A percentile compares a stretch with the other conserved stretches of the same genome.
phyloP scores from a whole-genome alignment of 2,888 invertebrate genomes.

The Neelides folsomi region DNA sequence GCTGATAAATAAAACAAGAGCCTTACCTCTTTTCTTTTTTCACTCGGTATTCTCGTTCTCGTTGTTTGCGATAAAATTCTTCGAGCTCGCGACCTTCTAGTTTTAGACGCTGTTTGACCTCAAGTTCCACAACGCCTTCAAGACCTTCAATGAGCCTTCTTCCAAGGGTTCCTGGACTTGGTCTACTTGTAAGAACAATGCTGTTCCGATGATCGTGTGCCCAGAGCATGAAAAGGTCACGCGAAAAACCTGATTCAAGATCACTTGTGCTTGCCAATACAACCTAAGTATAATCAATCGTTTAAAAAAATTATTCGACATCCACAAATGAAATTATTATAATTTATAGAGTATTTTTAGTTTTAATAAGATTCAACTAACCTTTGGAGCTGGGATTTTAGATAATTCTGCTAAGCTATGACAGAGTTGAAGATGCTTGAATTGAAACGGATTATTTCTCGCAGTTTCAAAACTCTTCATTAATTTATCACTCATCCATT shows the following conservation, averaged over 20 bases:
- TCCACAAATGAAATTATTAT: constrained; percentile 1
- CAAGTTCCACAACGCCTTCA: constrained; percentile 39
- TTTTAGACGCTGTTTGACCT: constrained; percentile 41
- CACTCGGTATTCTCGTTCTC: constrained; percentile 36
- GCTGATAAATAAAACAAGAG: constrained; percentile 1
- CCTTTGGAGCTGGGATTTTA: constrained; percentile 76
- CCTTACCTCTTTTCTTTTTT: constrained; percentile 33
- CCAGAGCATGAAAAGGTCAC: constrained; percentile 91
- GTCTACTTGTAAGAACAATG: constrained; percentile 72
- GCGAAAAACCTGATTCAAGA: constrained; percentile 84
- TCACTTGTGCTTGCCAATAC: constrained; percentile 90
- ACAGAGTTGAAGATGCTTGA: constrained; percentile 83
- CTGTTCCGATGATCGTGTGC: constrained; percentile 81
- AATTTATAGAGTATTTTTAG: constrained; percentile 7
- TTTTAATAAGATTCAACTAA: constrained; percentile 35
- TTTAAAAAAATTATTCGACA: not conserved
- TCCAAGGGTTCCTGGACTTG: constrained; percentile 47
- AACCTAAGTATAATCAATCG: constrained; percentile 43
- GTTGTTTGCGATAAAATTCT: constrained; percentile 40
- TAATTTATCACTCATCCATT: constrained; percentile 99
- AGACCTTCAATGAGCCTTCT: constrained; percentile 40
- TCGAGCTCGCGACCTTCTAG: constrained; percentile 47
- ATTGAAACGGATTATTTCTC: constrained; percentile 87
- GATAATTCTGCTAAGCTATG: constrained; percentile 77
- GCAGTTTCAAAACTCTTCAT: constrained; percentile 84